These are phyloP conservation scores for Eupithecia insigniata DNA, from an alignment of 2,888 invertebrate genomes.

Conservation along the genomic window DNA sequence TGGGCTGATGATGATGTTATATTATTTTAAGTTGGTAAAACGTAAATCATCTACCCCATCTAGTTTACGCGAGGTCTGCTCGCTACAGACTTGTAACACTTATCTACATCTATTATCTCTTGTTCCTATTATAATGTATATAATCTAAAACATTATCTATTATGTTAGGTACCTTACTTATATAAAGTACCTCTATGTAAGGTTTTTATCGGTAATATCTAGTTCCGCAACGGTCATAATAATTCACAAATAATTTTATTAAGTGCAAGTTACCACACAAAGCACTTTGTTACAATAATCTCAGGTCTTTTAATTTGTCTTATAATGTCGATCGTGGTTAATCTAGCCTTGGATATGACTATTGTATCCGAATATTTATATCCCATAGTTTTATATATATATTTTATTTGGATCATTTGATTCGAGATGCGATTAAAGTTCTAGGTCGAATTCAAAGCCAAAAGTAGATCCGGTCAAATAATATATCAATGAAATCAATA, in stretches of 20 bases:
- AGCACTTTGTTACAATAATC: constrained; percentile 22
- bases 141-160: not conserved
- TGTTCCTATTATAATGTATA: not conserved
- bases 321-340: constrained; percentile 45
- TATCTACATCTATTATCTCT: not conserved
- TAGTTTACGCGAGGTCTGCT: no score
- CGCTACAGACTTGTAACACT: no score
- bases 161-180: not conserved
- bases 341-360: constrained; percentile 45
- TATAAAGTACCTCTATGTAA: not conserved
- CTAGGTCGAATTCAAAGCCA: not conserved
- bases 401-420: constrained; percentile 16
- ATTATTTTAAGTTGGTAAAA: no score
- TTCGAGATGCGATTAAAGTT: constrained; percentile 33
- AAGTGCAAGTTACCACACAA: constrained; percentile 21
- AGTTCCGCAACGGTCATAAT: constrained; percentile 20
- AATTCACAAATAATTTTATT: constrained; percentile 19
- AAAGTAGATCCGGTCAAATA: not conserved
- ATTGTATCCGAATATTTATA: constrained; percentile 35
- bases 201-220: not conserved
- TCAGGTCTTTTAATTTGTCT: constrained; percentile 22
- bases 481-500: no score
- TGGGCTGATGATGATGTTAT: no score
- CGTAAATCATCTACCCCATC: no score
- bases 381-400: constrained; percentile 22